Conservation (phyloP, 2,888 invertebrate genomes). For the Cordilura impudica region DNA sequence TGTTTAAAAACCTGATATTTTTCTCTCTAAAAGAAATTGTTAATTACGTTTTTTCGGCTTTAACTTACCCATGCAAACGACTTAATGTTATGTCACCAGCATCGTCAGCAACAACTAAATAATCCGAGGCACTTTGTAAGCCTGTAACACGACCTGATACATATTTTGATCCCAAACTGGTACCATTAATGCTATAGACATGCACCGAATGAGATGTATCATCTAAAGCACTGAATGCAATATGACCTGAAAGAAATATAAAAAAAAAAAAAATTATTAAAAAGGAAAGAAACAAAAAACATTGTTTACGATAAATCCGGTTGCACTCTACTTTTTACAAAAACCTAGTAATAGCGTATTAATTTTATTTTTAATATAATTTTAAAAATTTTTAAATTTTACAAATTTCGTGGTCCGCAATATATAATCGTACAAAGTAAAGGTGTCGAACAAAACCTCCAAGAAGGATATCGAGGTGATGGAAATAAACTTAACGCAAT, state of each 20-base stretch:
- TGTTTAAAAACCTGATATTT: no score
- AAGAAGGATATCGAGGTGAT: no score
- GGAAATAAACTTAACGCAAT: no score
- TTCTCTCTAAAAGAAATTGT: background rate
- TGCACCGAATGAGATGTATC: conserved; percentile 79
- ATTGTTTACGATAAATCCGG: background rate
- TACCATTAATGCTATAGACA: conserved; percentile 79
- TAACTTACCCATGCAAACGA: conserved; percentile 78
- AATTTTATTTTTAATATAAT: no score
- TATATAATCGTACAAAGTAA: no score
- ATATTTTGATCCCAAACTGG: conserved; percentile 79
- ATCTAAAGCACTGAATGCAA: conserved; percentile 79
- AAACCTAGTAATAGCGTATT: no score
- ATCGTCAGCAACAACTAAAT: conserved; percentile 79
- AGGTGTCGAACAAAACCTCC: no score
- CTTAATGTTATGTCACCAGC: conserved; percentile 80
- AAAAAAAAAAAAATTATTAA: background rate
- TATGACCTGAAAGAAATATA: conserved; percentile 78
- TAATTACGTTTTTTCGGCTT: background rate
- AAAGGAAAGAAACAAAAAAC: background rate
- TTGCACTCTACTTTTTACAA: no score
- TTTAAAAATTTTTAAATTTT: no score
- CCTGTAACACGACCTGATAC: conserved; percentile 79
- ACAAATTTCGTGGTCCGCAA: no score
- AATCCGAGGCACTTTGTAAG: conserved; percentile 78